Conservation (phyloP, 2,113 vertebrate species). For the Mugil cephalus region DNA sequence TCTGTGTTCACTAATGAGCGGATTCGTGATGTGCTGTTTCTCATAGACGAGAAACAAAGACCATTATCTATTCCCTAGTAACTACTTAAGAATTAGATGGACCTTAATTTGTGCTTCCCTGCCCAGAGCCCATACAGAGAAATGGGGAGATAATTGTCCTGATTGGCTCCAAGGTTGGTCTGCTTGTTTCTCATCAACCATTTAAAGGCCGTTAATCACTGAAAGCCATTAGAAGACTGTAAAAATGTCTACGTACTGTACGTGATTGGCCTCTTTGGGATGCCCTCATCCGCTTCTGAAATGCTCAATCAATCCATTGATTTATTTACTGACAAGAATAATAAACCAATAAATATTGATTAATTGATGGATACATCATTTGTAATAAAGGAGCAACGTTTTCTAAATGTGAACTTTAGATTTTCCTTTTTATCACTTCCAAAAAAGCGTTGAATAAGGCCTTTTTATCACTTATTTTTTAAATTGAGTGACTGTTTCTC, state of each 20-base stretch:
- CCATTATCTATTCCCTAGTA: constrained; percentile 47
- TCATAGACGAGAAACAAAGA: constrained; percentile 20
- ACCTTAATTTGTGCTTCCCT: constrained; percentile 56
- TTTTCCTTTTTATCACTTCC: no score
- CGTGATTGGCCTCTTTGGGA: neutral
- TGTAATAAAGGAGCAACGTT: no score
- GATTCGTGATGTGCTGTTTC: constrained; percentile 4
- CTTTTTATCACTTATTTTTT: no score
- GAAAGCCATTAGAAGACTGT: constrained; percentile 20
- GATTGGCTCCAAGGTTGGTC: constrained; percentile 43
- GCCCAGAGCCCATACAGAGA: constrained; percentile 23
- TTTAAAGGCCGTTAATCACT: constrained; percentile 58
- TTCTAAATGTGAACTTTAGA: no score
- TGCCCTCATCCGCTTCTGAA: neutral
- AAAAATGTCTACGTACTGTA: neutral
- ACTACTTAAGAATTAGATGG: constrained; percentile 31
- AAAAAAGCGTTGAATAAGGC: no score
- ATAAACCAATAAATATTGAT: neutral
- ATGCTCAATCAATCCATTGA: neutral
- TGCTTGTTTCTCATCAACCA: constrained; percentile 51
- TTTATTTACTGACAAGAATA: neutral
- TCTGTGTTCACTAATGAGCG: constrained; percentile 16
- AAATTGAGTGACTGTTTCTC: no score
- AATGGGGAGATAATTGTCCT: constrained; percentile 50
- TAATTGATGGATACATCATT: neutral